phyloP scores from a whole-genome alignment of 2,797 vertebrate species.

The Sebastes miniatus region DNA sequence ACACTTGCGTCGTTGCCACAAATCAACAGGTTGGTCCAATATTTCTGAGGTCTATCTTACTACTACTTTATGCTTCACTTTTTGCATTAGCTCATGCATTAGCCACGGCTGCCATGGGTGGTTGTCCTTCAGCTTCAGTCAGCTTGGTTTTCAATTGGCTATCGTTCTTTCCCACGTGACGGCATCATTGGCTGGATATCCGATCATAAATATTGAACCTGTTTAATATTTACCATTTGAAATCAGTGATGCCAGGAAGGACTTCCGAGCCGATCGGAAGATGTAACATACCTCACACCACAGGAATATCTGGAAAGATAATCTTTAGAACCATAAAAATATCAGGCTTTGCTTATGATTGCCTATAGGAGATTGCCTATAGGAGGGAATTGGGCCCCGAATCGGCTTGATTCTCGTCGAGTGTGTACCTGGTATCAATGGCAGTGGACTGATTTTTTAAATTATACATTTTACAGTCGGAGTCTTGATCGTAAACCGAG shows the following conservation, averaged over 20 bases:
- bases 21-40: too few species aligned
- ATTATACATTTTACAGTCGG: background rate
- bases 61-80: too few species aligned
- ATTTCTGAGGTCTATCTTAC: too few species aligned
- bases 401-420: too few species aligned
- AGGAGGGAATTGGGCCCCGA: background rate
- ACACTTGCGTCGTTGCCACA: too few species aligned
- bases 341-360: background rate
- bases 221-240: background rate
- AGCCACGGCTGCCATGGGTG: too few species aligned
- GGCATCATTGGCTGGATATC: background rate
- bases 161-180: background rate
- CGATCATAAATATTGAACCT: background rate
- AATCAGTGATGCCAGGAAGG: background rate
- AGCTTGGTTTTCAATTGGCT: too few species aligned
- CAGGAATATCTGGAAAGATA: background rate
- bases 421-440: too few species aligned
- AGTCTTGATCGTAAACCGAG: conserved; percentile 8
- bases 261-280: background rate
- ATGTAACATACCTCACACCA: background rate
- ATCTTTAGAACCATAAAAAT: background rate
- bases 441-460: background rate
- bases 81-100: too few species aligned
- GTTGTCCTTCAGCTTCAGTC: too few species aligned
- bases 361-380: background rate